Evolutionary conservation across 1,140 invertebrate genomes (phyloP).

Genomic region (Yoshiicerus persimilis): DNA sequence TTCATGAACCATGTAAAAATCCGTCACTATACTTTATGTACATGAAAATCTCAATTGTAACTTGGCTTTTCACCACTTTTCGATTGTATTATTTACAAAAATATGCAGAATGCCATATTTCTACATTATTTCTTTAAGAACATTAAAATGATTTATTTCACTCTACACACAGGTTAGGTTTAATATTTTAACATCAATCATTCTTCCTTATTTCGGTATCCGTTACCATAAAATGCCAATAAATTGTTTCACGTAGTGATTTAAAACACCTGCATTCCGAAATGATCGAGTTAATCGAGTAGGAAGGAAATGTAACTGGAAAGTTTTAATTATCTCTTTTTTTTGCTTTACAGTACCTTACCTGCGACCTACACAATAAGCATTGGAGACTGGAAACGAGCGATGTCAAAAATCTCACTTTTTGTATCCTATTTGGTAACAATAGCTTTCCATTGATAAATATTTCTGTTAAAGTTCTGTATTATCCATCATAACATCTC

Average conservation of each 20-base stretch:
- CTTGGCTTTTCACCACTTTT: not conserved
- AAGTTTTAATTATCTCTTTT: not conserved
- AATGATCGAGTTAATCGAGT: too few species aligned
- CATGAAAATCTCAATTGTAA: not conserved
- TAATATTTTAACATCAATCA: not conserved
- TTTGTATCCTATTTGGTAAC: not conserved
- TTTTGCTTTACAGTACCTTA: too few species aligned
- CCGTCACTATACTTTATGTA: not conserved
- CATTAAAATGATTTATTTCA: not conserved
- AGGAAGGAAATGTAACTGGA: not conserved
- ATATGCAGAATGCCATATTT: not conserved
- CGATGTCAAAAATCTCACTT: not conserved
- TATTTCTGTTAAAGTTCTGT: not conserved
- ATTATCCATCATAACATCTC: not conserved
- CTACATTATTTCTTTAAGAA: not conserved
- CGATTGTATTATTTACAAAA: not conserved
- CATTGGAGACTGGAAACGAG: not conserved
- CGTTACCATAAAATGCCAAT: not conserved
- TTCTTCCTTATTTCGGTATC: not conserved
- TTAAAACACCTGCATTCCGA: not conserved
- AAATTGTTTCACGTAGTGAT: not conserved
- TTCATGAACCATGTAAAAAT: not conserved
- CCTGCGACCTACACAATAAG: too few species aligned
- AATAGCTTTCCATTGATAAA: not conserved
- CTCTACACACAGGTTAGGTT: not conserved